Conservation (phyloP, 2,113 vertebrate genomes). For the crab-eating macaque (Macaca fascicularis) region T2T-MFA8v1.1 NC_088382.1:110481001-110481500, state of each 20-base stretch:
- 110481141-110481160: background rate
- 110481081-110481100: background rate
- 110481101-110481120: background rate
- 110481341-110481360: background rate
- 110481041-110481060: background rate
- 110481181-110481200: background rate
- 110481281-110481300: background rate
- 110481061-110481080: background rate
- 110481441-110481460: background rate
- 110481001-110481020: background rate
- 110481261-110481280: background rate
- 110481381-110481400: background rate
- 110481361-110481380: background rate
- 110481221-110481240: background rate
- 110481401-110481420: background rate
- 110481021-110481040: background rate
- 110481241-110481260: background rate
- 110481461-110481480: background rate
- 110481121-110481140: background rate
- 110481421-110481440: background rate
- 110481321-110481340: background rate
- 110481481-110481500: background rate
- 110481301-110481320: background rate
- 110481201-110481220: background rate
- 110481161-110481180: background rate